These are phyloP conservation scores for Diabrotica virgifera DNA, from an alignment of 1,140 invertebrate genomes.

Conservation along the genomic window DNA sequence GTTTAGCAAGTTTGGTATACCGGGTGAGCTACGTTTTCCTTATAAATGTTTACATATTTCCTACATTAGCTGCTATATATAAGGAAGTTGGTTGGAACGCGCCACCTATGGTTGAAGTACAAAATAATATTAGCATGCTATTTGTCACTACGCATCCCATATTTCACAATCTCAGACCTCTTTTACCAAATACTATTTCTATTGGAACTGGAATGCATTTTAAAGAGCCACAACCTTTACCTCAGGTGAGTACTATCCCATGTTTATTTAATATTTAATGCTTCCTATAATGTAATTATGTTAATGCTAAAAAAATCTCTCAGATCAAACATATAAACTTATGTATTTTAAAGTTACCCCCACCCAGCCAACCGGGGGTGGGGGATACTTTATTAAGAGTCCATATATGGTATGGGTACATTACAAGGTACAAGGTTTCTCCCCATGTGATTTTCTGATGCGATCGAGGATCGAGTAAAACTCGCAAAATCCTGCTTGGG, in stretches of 20 bases:
- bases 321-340: no score
- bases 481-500: no score
- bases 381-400: no score
- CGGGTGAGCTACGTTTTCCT: not conserved
- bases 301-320: no score
- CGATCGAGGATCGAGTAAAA: no score
- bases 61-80: constrained; percentile 41
- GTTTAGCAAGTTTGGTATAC: constrained; percentile 29
- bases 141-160: constrained; percentile 53
- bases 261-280: no score
- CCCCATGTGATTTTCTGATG: no score
- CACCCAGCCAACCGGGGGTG: no score
- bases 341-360: no score
- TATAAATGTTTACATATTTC: constrained; percentile 20
- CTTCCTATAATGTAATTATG: no score
- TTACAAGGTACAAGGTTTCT: no score
- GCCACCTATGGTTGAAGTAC: constrained; percentile 49
- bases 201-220: constrained; percentile 54
- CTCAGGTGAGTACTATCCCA: constrained; percentile 37
- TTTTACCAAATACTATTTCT: constrained; percentile 51
- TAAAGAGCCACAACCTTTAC: constrained; percentile 45
- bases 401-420: no score
- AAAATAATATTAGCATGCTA: constrained; percentile 52
- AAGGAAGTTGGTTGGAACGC: constrained; percentile 47
- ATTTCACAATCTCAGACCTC: constrained; percentile 49